Evolutionary conservation across 2,113 vertebrate species (phyloP), one percentile per base, ranked within the genome.

Genomic region (Nycticryphes semicollaris): DNA sequence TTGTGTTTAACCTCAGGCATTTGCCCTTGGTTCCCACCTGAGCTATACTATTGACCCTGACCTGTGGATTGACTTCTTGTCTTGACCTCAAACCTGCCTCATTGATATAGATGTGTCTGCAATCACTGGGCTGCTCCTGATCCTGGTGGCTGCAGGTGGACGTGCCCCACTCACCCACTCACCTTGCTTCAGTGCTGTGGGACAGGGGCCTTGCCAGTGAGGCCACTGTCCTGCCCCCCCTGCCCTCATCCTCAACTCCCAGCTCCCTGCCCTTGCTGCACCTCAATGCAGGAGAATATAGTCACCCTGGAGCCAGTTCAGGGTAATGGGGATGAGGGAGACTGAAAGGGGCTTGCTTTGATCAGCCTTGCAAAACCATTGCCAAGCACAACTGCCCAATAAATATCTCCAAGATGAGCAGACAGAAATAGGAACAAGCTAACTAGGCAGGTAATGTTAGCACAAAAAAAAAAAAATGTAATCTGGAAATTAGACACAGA

Each of bases 21-120:
- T 87, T 88, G 56, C 56, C 47, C 89, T 72, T 87, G 76, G 51
- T 77, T 30, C 20, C 68, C 0, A 18, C 31, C n/a, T 23, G 60
- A 92, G 76, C 0, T 6, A 50, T 47, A 75, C 0, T 50, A 59
- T 63, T 84, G 94, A 94, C 84, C 84, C 56, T 95, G 94, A 94
- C 89, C 89, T 72, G 15, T 12, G 7, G 13, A 77, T 23, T 78
- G 83, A 89, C 63, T 95, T 80, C 41, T 81, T 70, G 72, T 31
- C 89, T 86, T 93, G 93, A 92, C 95, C 91, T 84, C 80, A 93
- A 94, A 75, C 83, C 68, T 60, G 33, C 24, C 35, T 81, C 60
- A 47, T 81, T 90, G 60, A 68, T 89, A 14, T 30, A 33, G 72
- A 59, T 59, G 39, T 43, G 23, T 51, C 51, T 70, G 25, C 37